These are phyloP conservation scores for Pheosia tremula DNA, from an alignment of 2,888 invertebrate genomes.

Conservation along the genomic window DNA sequence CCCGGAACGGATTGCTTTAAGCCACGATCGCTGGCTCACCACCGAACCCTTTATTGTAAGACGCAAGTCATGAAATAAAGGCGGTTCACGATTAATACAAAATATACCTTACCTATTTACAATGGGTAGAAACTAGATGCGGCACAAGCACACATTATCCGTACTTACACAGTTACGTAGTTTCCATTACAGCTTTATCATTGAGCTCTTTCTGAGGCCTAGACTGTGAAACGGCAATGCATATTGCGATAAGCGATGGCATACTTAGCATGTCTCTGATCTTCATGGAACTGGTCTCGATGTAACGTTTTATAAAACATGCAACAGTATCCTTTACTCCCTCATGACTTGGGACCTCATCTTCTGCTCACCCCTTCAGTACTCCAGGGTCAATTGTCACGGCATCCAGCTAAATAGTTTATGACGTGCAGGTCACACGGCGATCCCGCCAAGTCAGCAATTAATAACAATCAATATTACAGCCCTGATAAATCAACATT, in stretches of 20 bases:
- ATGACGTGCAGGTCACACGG: constrained; percentile 35
- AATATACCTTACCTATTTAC: too few relatives aligned
- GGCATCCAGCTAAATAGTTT: constrained; percentile 45
- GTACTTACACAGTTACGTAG: too few relatives aligned
- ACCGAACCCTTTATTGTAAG: constrained; percentile 27
- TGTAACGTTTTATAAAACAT: not conserved
- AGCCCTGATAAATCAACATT: constrained; percentile 66
- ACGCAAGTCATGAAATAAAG: constrained; percentile 15
- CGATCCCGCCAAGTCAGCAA: constrained; percentile 45
- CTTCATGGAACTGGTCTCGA: too few relatives aligned
- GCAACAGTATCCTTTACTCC: not conserved
- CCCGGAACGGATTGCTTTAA: constrained; percentile 58
- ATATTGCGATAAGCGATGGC: too few relatives aligned
- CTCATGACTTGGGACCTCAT: constrained; percentile 34
- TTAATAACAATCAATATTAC: constrained; percentile 77
- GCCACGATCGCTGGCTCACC: constrained; percentile 36
- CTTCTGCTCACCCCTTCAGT: constrained; percentile 45
- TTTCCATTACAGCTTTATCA: too few relatives aligned
- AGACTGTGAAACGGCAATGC: too few relatives aligned
- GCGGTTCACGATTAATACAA: constrained; percentile 1
- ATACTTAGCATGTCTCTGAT: too few relatives aligned
- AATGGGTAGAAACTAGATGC: too few relatives aligned
- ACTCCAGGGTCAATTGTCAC: constrained; percentile 44
- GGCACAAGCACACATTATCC: too few relatives aligned
- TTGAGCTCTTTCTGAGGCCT: too few relatives aligned